Percentiles rank a stretch among this genome's conserved stretches.
phyloP scores from a whole-genome alignment of 2,888 invertebrate species.

The Hyposoter dolosus region DNA sequence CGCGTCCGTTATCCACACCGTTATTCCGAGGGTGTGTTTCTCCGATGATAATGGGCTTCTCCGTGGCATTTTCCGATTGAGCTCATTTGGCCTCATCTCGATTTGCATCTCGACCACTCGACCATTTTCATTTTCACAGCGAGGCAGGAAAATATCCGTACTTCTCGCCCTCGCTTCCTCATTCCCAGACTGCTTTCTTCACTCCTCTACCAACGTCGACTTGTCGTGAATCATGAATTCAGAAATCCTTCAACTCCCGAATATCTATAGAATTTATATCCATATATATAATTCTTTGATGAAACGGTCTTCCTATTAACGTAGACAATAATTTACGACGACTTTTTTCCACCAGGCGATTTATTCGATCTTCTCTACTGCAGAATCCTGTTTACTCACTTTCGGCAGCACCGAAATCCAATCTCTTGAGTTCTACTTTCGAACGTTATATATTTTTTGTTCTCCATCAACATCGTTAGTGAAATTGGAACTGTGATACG shows the following conservation, averaged over 20 bases:
- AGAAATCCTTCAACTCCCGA: conserved; percentile 18
- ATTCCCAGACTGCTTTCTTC: neutral
- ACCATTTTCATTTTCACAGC: conserved; percentile 23
- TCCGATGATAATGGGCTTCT: conserved; percentile 64
- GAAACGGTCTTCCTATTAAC: conserved; percentile 43
- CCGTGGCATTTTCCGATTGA: conserved; percentile 75
- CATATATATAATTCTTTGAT: conserved; percentile 10
- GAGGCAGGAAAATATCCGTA: conserved; percentile 43
- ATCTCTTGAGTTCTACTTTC: conserved; percentile 27
- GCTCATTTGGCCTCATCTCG: conserved; percentile 70
- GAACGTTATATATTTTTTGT: conserved; percentile 1
- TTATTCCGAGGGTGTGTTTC: conserved; percentile 50
- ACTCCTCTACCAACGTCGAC: conserved; percentile 18
- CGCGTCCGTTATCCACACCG: conserved; percentile 54
- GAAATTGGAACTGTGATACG: conserved; percentile 32
- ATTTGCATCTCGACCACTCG: conserved; percentile 10
- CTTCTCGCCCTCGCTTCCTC: neutral
- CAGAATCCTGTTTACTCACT: conserved; percentile 49
- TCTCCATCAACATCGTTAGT: conserved; percentile 11
- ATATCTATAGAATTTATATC: conserved; percentile 15
- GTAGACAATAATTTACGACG: conserved; percentile 40
- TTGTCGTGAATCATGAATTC: conserved; percentile 47
- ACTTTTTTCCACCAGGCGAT: conserved; percentile 14
- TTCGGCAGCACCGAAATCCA: conserved; percentile 28
- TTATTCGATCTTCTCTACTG: conserved; percentile 34